Evolutionary conservation across 2,888 invertebrate genomes (phyloP), one percentile per base, ranked within the genome.

Genomic region (Conistra vaccinii): DNA sequence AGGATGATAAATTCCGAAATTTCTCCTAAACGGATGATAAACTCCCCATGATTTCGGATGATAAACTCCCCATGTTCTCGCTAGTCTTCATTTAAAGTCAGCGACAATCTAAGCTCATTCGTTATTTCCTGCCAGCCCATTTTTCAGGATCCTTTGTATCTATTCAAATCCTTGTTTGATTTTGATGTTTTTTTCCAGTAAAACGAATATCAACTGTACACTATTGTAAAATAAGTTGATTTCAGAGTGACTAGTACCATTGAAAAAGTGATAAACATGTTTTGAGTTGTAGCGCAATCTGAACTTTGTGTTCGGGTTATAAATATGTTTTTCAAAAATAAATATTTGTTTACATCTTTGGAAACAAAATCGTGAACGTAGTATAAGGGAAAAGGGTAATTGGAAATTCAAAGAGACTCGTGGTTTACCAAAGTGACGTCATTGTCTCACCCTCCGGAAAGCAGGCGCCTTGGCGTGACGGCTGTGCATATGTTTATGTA

Each of bases 371-470:
- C 10, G 6, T 3, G 17, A 66, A 53, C 10, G 17, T 48, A 23
- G 45, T 65, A 7, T n/a, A 48, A 1, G 45, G 26, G 6, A 32
- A 63, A 61, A 65, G 39, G 23, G 23, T 74, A 74, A 74, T 66
- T 81, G 48, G 10, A 39, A 55, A 73, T 73, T 80, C 60, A 73
- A 65, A 78, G 53, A 55, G 39, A 10, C 53, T 74, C 26, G 75
- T 78, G 78, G 81, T 74, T 66, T 66, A 78, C 55, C 74, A 26
- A 55, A 61, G 48, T 66, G 55, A 74, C 61, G 55, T 61, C 32
- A 55, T 81, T 61, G 66, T 78, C 60, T 60, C 42, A 48, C 78
- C 78, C 78, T 81, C 65, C 78, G 74, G 78, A 61, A 81, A 55
- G 51, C 17, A 53, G 42, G 53, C 75, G 65, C 55, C 66, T 66